Evolutionary conservation across 2,113 vertebrate genomes (phyloP), one percentile per base, ranked within the genome.

Genomic region (Myotis lucifugus): DNA sequence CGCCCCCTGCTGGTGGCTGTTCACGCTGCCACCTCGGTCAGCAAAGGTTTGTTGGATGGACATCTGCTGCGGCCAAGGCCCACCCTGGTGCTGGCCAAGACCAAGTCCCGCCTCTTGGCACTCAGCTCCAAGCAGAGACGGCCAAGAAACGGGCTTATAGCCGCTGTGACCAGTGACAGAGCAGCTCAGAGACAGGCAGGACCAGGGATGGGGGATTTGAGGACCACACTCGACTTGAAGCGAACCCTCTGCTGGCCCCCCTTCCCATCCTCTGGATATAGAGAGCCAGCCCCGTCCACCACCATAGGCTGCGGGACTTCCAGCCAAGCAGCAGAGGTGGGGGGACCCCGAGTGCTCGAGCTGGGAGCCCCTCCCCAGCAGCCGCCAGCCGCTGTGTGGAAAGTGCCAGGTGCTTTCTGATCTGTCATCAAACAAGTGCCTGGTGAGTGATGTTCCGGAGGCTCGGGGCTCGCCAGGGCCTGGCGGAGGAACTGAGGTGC

Each of bases 361-460:
- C 18, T 15, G 0, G 40, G 42, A 79, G 18, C 13, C 46, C 29
- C 23, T 32, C 32, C 61, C 73, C 12, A 15, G 25, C 3, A 5
- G 42, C 78, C 72, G 29, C 70, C 88, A 78, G 73, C 59, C 11
- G 1, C 82, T 27, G n/a, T 48, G 77, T 23, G 76, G 84, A n/a
- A 70, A 37, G 94, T n/a, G 78, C 88, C 52, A 12, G 19, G 88
- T 0, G 1, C 83, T 13, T 89, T 91, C 95, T 83, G 94, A 88
- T 88, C 93, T 82, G 93, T 69, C 93, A 78, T 83, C 94, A 90
- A 77, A 85, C 84, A 56, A 9, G 19, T 69, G 52, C 88, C 92
- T 1, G 64, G 83, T 5, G 59, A 67, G 88, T 14, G 90, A 64
- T 21, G 93, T 4, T 67, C 12, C 0, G 90, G 84, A 50, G 25